Percentiles rank a stretch among this genome's conserved stretches.
Conservation (phyloP, 2,797 vertebrate species). For the Geotrypetes seraphini region DNA sequence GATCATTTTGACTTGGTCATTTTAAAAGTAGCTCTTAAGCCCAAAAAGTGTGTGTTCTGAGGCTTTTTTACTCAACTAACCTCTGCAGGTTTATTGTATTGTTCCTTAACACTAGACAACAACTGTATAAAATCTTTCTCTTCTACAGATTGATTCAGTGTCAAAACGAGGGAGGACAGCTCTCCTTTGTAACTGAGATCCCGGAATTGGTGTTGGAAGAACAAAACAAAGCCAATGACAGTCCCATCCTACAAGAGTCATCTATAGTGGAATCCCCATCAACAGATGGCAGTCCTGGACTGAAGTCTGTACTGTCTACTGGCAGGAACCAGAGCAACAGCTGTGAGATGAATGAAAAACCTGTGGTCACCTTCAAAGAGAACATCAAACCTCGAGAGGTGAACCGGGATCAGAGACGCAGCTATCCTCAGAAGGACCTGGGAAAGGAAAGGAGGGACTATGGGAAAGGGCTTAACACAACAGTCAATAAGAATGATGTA, state of each 20-base stretch:
- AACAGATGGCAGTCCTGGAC: conserved; percentile 61
- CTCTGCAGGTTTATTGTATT: background rate
- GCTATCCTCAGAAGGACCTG: conserved; percentile 64
- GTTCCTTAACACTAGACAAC: background rate
- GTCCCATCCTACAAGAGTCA: conserved; percentile 74
- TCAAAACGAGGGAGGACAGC: conserved; percentile 72
- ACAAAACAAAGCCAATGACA: conserved; percentile 74
- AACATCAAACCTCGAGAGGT: conserved; percentile 88
- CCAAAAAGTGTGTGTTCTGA: too few species aligned
- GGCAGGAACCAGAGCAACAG: conserved; percentile 72
- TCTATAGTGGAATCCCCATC: conserved; percentile 61
- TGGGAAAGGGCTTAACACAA: conserved; percentile 56
- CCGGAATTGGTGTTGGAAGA: conserved; percentile 81
- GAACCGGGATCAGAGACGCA: conserved; percentile 66
- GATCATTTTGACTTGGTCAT: too few species aligned
- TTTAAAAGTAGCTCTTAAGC: too few species aligned
- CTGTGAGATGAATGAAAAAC: conserved; percentile 75
- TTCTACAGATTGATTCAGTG: conserved; percentile 79
- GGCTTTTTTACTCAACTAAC: too few species aligned
- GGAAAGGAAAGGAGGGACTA: conserved; percentile 69
- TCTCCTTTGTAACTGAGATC: conserved; percentile 85
- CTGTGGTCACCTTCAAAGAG: conserved; percentile 92
- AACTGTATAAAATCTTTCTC: too few species aligned
- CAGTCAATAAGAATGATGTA: conserved; percentile 61
- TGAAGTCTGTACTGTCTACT: conserved; percentile 83